Percentiles rank a stretch among this genome's conserved stretches.
Evolutionary conservation across 2,888 invertebrate species (phyloP).

Genomic region (Ornithoptera priamus): DNA sequence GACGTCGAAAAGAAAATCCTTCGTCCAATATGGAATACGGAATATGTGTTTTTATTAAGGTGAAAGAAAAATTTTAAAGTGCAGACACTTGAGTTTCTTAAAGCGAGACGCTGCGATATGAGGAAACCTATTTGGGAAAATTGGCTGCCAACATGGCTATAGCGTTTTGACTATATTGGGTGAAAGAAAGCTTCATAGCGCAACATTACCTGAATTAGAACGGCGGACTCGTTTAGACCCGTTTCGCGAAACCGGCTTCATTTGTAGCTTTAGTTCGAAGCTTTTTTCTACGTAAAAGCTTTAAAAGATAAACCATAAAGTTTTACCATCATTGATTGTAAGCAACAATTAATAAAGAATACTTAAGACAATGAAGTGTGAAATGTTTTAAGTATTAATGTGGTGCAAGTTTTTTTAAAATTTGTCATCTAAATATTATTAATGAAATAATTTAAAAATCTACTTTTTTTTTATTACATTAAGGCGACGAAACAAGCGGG

Average conservation of each 20-base stretch:
- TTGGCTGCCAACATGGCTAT: conserved; percentile 44
- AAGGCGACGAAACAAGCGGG: no score
- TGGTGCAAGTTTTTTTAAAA: no score
- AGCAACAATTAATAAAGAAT: background rate
- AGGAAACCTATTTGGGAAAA: conserved; percentile 46
- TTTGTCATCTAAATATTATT: no score
- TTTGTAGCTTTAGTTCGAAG: background rate
- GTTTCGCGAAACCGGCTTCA: conserved; percentile 19
- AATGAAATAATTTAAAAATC: no score
- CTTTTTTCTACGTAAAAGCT: background rate
- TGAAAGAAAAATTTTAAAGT: conserved; percentile 24
- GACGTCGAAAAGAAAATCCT: conserved; percentile 4
- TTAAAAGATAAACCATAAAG: background rate
- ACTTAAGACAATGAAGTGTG: background rate
- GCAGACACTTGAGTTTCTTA: conserved; percentile 28
- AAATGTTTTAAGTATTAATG: background rate
- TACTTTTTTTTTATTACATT: no score
- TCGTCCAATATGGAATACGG: conserved; percentile 20
- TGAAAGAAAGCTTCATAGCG: conserved; percentile 30
- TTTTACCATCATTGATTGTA: background rate
- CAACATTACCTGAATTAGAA: conserved; percentile 30
- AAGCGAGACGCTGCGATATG: conserved; percentile 36
- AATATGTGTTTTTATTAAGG: conserved; percentile 20
- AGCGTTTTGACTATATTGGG: conserved; percentile 28
- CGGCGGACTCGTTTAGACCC: conserved; percentile 23